These are phyloP conservation scores for Esox lucius DNA, from an alignment of 2,797 vertebrate species.

Conservation along the genomic window DNA sequence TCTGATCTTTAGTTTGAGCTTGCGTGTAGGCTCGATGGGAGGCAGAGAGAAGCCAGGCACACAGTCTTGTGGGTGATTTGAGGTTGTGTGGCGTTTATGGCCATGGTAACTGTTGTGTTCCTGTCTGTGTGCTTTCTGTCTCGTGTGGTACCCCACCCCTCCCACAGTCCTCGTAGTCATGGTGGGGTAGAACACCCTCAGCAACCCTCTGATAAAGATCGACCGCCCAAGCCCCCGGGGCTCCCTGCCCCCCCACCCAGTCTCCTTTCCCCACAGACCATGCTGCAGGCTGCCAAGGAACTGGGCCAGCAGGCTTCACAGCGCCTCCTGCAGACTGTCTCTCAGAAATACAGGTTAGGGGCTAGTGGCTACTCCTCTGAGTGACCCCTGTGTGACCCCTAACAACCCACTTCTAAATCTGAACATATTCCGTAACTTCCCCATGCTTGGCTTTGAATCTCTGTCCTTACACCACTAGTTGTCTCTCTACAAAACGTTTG, in stretches of 20 bases:
- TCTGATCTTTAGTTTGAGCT: not conserved
- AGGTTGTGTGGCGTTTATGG: not conserved
- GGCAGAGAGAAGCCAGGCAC: not conserved
- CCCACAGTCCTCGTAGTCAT: constrained; percentile 24
- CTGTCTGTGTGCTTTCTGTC: not conserved
- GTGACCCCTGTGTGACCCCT: not conserved
- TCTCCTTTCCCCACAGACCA: constrained; percentile 50
- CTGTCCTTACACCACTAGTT: not conserved
- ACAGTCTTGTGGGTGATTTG: constrained; percentile 8
- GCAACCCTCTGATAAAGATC: constrained; percentile 35
- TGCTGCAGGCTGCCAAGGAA: constrained; percentile 57
- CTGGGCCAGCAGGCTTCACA: constrained; percentile 64
- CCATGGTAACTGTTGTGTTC: constrained; percentile 14
- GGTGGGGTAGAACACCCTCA: constrained; percentile 25
- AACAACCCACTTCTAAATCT: not conserved
- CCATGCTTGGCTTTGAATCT: not conserved
- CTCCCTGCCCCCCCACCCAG: constrained; percentile 24
- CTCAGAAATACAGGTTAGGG: constrained; percentile 58
- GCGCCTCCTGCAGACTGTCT: constrained; percentile 62
- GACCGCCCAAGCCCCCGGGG: constrained; percentile 13
- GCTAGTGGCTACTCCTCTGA: constrained; percentile 43
- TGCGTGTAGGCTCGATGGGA: constrained; percentile 18
- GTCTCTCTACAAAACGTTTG: not conserved
- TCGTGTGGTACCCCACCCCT: not conserved
- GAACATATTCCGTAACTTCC: not conserved